These are phyloP conservation scores for Epinotia ramella DNA, from an alignment of 2,888 invertebrate species.

Conservation along the genomic window DNA sequence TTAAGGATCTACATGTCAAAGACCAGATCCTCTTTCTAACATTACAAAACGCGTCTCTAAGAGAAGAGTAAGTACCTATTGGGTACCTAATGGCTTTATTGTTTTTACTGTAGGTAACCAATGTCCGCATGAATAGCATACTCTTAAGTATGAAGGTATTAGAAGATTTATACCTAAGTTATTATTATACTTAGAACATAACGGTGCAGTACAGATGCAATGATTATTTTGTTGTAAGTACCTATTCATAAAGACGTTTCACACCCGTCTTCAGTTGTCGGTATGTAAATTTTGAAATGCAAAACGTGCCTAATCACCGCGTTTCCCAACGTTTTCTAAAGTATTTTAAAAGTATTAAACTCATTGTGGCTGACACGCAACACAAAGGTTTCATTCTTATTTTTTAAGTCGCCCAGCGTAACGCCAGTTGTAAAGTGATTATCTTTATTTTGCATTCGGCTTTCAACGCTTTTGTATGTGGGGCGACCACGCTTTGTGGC, in stretches of 20 bases:
- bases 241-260: constrained; percentile 21
- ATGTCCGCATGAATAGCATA: too few relatives aligned
- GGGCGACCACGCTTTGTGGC: constrained; percentile 42
- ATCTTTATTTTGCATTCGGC: constrained; percentile 47
- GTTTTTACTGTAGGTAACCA: too few relatives aligned
- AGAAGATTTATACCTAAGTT: too few relatives aligned
- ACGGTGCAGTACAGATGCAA: constrained; percentile 2
- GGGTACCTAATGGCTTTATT: too few relatives aligned
- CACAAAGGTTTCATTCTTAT: constrained; percentile 45
- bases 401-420: constrained; percentile 47
- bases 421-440: constrained; percentile 47
- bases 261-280: constrained; percentile 24
- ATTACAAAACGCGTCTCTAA: too few relatives aligned
- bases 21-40: too few relatives aligned
- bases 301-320: constrained; percentile 48
- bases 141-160: too few relatives aligned
- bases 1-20: too few relatives aligned
- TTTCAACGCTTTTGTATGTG: constrained; percentile 45
- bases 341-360: constrained; percentile 42
- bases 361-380: constrained; percentile 43
- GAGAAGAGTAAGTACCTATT: too few relatives aligned
- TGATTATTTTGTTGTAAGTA: constrained; percentile 23
- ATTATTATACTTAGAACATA: neutral
- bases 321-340: constrained; percentile 50
- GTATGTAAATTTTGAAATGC: constrained; percentile 48